phyloP scores from a whole-genome alignment of 2,113 vertebrate species.

The Psittacus erithacus region DNA sequence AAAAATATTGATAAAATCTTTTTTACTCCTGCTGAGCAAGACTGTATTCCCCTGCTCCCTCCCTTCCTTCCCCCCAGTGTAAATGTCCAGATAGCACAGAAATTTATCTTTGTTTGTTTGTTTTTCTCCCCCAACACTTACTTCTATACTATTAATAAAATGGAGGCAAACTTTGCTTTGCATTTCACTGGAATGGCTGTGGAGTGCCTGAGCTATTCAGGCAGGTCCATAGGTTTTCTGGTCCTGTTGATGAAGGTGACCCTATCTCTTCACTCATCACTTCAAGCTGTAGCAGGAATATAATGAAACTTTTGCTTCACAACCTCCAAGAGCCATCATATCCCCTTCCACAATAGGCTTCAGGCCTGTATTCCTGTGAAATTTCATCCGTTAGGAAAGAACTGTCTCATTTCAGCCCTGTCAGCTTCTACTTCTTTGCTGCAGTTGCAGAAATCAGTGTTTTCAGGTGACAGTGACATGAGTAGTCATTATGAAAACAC shows the following conservation, averaged over 20 bases:
- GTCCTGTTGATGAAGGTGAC: background rate
- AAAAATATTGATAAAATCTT: background rate
- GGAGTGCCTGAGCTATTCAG: background rate
- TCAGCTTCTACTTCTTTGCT: background rate
- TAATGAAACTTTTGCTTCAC: background rate
- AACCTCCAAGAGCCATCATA: background rate
- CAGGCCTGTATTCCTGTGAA: background rate
- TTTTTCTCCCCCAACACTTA: background rate
- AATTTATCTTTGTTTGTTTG: background rate
- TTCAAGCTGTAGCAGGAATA: background rate
- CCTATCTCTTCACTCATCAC: background rate
- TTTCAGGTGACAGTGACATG: background rate
- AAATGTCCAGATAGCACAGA: background rate
- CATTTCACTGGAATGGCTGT: background rate
- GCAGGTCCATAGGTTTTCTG: background rate
- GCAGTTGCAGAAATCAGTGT: background rate
- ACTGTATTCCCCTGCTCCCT: background rate
- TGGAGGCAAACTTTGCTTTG: background rate
- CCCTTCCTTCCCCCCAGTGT: no score
- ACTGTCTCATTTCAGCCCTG: background rate
- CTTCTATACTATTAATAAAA: background rate
- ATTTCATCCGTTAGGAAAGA: background rate
- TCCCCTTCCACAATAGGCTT: background rate
- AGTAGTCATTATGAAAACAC: background rate
- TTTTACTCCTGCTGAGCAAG: background rate